Conservation (phyloP, 2,888 invertebrate species). For the Conchocele bisecta region DNA sequence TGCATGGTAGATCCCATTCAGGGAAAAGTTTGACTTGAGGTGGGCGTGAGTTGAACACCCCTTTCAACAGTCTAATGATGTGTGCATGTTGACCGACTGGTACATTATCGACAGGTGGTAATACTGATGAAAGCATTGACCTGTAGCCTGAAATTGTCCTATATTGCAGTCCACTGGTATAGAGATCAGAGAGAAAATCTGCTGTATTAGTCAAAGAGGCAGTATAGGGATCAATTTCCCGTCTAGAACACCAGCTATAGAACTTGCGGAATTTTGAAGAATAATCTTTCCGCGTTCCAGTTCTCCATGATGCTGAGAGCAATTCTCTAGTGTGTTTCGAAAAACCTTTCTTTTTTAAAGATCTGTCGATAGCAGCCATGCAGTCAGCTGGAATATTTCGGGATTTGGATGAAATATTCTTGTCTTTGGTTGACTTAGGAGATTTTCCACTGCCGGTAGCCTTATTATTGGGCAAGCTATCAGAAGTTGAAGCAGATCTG, state of each 20-base stretch:
- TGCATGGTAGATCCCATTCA: slow-evolving; percentile 13
- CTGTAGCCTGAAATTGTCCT: slow-evolving; percentile 3
- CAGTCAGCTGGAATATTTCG: slow-evolving; percentile 20
- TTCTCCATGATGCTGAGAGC: slow-evolving; percentile 9
- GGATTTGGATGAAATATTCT: slow-evolving; percentile 12
- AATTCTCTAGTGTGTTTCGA: slow-evolving; percentile 12
- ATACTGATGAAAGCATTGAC: neutral
- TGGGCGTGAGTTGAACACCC: slow-evolving; percentile 11
- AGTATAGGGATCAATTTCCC: too few species aligned
- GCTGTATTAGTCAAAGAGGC: too few species aligned
- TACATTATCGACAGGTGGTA: neutral
- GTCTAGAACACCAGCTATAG: too few species aligned
- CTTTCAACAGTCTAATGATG: slow-evolving; percentile 21
- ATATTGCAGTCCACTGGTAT: neutral
- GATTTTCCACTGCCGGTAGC: too few species aligned
- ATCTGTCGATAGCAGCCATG: slow-evolving; percentile 38
- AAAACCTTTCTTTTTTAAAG: slow-evolving; percentile 5
- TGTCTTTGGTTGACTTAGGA: too few species aligned
- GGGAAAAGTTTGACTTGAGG: neutral
- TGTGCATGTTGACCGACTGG: slow-evolving; percentile 13
- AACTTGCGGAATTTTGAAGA: slow-evolving; percentile 29
- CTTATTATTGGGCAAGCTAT: slow-evolving; percentile 24
- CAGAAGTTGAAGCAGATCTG: slow-evolving; percentile 12
- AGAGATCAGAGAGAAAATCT: neutral
- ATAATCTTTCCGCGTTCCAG: slow-evolving; percentile 24